Conservation (phyloP, 53 echinoderm and acorn worm species). For the Stichopus horrens region DNA sequence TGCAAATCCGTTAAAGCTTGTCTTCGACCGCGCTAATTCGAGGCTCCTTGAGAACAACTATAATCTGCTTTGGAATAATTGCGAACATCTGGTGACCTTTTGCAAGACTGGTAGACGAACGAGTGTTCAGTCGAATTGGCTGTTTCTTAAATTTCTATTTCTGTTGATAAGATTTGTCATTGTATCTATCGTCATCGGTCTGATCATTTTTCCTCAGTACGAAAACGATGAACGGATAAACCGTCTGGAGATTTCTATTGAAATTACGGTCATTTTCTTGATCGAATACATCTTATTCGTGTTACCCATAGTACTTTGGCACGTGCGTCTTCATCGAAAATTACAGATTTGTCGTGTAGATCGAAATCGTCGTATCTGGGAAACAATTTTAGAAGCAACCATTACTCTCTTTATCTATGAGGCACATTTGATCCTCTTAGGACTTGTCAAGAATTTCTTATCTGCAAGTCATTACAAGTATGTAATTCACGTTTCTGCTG, state of each 20-base stretch:
- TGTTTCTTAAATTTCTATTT: not conserved
- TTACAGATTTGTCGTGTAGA: not conserved
- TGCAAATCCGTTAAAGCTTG: conserved; percentile 16
- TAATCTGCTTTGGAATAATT: not conserved
- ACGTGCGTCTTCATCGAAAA: not conserved
- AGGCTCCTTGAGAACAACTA: conserved; percentile 2
- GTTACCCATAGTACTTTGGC: not conserved
- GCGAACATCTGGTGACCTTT: conserved; percentile 32
- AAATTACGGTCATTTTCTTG: too few species aligned
- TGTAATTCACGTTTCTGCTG: not conserved
- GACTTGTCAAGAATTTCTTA: not conserved
- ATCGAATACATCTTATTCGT: too few species aligned
- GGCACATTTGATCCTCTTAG: not conserved
- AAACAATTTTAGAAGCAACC: conserved; percentile 18
- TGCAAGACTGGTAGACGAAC: conserved; percentile 17
- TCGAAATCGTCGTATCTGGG: conserved; percentile 7
- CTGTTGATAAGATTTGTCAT: not conserved
- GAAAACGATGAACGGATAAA: too few species aligned
- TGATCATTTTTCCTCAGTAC: too few species aligned
- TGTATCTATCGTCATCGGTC: not conserved
- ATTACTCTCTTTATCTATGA: not conserved
- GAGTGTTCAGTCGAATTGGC: conserved; percentile 13
- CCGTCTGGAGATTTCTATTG: too few species aligned
- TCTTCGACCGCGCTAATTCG: conserved; percentile 26
- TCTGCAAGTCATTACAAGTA: too few species aligned